Percentiles rank a stretch among this genome's conserved stretches.
Conservation (phyloP, 2,888 invertebrate species). For the Pyrgus malvae region DNA sequence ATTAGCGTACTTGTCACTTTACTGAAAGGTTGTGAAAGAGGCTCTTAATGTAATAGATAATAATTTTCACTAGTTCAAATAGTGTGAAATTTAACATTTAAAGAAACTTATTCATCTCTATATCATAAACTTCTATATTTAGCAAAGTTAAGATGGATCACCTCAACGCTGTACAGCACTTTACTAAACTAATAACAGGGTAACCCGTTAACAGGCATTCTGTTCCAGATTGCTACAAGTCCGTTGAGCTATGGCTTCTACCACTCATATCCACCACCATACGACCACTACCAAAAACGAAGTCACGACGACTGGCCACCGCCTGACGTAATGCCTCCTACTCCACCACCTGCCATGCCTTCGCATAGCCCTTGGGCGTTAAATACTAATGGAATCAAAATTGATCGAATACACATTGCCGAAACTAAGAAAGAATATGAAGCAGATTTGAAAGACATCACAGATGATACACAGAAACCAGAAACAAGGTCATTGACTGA, state of each 20-base stretch:
- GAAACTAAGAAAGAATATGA: constrained; percentile 36
- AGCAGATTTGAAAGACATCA: constrained; percentile 13
- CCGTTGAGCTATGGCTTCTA: constrained; percentile 90
- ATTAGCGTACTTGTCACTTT: no score
- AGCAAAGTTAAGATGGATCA: not conserved
- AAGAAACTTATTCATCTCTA: no score
- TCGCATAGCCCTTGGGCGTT: constrained; percentile 47
- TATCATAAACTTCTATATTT: not conserved
- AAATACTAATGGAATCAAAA: constrained; percentile 46
- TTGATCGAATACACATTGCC: constrained; percentile 55
- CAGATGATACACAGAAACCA: not conserved
- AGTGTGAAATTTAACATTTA: no score
- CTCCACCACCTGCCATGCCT: constrained; percentile 48
- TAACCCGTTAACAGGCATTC: constrained; percentile 78
- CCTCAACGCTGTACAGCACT: constrained; percentile 52
- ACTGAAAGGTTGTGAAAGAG: no score
- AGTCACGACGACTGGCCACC: constrained; percentile 60
- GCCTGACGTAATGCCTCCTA: constrained; percentile 58
- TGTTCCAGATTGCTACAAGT: constrained; percentile 85
- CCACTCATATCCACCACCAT: constrained; percentile 76
- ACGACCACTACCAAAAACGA: constrained; percentile 72
- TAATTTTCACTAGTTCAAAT: no score
- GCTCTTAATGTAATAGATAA: no score
- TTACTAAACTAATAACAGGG: constrained; percentile 52
- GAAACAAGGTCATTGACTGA: constrained; percentile 1